These are phyloP conservation scores for Metalampra italica DNA, from an alignment of 2,888 invertebrate genomes.

Conservation along the genomic window DNA sequence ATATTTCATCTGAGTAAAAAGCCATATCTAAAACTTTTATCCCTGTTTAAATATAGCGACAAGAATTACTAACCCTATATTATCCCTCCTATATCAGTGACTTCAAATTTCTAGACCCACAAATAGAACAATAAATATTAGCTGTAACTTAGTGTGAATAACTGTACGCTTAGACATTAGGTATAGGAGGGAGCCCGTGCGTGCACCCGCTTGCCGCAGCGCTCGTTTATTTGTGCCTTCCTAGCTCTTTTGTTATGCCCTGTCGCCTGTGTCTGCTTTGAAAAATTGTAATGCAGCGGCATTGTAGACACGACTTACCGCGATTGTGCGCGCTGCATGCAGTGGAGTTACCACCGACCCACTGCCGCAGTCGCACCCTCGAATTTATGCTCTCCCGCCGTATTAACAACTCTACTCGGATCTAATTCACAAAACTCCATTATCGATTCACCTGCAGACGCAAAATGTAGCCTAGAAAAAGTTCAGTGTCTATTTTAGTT, in stretches of 20 bases:
- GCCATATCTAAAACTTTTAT: no score
- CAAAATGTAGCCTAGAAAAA: neutral
- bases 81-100: no score
- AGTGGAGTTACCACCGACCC: slow-evolving; percentile 13
- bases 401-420: neutral
- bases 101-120: no score
- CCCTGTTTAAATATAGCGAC: no score
- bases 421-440: neutral
- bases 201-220: slow-evolving; percentile 55
- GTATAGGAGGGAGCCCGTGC: slow-evolving; percentile 31
- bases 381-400: slow-evolving; percentile 32
- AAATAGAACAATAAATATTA: neutral
- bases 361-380: slow-evolving; percentile 20
- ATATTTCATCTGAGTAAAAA: no score
- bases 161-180: slow-evolving; percentile 3
- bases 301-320: slow-evolving; percentile 61
- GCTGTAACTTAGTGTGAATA: neutral
- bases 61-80: no score
- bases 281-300: slow-evolving; percentile 74
- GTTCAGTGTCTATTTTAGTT: neutral
- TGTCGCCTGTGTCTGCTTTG: slow-evolving; percentile 72
- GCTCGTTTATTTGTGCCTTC: slow-evolving; percentile 75
- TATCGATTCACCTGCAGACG: neutral
- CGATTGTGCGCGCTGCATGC: slow-evolving; percentile 54
- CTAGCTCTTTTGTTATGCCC: slow-evolving; percentile 72